Evolutionary conservation across 2,113 vertebrate species (phyloP), one percentile per base, ranked within the genome.

Genomic region (Pipra filicauda): DNA sequence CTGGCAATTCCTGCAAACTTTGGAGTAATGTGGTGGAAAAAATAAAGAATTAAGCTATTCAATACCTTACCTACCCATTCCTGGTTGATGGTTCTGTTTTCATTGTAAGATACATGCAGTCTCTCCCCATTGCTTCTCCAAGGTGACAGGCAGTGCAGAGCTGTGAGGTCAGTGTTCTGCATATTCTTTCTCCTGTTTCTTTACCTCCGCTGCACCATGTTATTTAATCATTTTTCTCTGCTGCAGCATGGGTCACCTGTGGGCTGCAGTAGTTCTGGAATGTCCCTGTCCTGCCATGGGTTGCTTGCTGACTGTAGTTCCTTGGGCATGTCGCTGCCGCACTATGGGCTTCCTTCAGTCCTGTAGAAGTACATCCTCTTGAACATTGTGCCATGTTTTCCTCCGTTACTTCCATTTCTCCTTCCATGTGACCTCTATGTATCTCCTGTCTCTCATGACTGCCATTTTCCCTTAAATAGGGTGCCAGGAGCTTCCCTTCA

Each of bases 341-440:
- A 33, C 15, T 15, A 14, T 11, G 17, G 11, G 2, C 37, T 78
- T 51, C 52, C 19, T 65, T 35, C 3, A 55, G 46, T 37, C 44
- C 39, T 2, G 3, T 7, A 73, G n/a, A 28, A 46, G 24, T 10
- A 55, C 4, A 51, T 39, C 15, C 7, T 74, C 21, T 44, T 17
- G 1, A 55, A 16, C 54, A 35, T 2, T 14, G 21, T 3, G 1
- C 15, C 3, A 26, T 9, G 1, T 49, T 69, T 35, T 59, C 15
- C 23, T 49, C 24, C 30, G 28, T 16, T 74, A 4, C 12, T 15
- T 82, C 26, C 1, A 5, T 74, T 78, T 83, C 44, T 65, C 35
- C 10, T 70, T 44, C 8, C 0, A 3, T 28, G 11, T 41, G 44
- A 49, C 24, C 18, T 74, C 49, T 17, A 15, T 1, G 0, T 43